Percentiles rank a stretch among this genome's conserved stretches.
phyloP scores from a whole-genome alignment of 1,140 invertebrate genomes.

The Papilio dardanus region DNA sequence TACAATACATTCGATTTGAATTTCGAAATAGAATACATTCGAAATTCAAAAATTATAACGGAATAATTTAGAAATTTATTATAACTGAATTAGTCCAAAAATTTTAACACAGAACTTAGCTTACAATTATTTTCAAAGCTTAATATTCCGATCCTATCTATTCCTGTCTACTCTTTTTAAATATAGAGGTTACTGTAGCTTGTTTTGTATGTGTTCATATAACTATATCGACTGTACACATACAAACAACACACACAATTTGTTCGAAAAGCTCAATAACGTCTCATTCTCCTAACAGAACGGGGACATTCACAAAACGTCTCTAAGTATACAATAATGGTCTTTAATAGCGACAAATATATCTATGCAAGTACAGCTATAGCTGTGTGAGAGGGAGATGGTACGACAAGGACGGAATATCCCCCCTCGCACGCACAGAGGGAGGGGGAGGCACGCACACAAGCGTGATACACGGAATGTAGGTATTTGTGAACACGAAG shows the following conservation, averaged over 20 bases:
- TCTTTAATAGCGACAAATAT: constrained; percentile 55
- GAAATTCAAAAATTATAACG: not conserved
- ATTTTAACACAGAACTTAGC: too few relatives aligned
- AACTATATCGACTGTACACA: not conserved
- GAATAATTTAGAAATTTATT: too few relatives aligned
- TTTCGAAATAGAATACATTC: not conserved
- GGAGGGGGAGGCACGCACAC: constrained; percentile 49
- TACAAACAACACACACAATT: constrained; percentile 26
- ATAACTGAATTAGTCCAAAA: too few relatives aligned
- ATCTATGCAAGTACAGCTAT: constrained; percentile 48
- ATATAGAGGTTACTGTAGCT: too few relatives aligned
- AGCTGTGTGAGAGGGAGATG: constrained; percentile 46
- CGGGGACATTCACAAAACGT: constrained; percentile 62
- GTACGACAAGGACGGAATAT: constrained; percentile 36
- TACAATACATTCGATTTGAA: not conserved
- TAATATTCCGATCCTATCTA: too few relatives aligned
- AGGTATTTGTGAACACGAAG: constrained; percentile 55
- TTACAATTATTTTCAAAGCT: too few relatives aligned
- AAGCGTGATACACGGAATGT: constrained; percentile 51
- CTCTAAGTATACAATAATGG: constrained; percentile 69
- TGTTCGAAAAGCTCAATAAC: constrained; percentile 28
- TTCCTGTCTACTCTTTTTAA: too few relatives aligned
- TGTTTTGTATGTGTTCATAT: not conserved
- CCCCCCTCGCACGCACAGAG: constrained; percentile 38
- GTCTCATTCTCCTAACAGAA: constrained; percentile 39